Evolutionary conservation across 1,140 invertebrate species (phyloP), one percentile per base, ranked within the genome.

Genomic region (Maniola jurtina): DNA sequence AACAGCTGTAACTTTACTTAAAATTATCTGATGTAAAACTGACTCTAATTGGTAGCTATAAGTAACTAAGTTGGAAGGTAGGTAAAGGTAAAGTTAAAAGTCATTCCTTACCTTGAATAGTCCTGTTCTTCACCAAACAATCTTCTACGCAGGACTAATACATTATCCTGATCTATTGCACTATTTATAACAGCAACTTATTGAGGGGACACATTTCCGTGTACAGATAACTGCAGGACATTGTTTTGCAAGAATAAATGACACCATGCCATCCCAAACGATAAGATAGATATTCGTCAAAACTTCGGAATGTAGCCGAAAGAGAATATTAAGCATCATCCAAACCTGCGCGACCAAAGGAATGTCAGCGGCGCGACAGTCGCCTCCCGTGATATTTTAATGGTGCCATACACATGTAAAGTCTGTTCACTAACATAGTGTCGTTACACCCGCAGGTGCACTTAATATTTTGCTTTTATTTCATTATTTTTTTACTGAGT

Each of bases 241-340:
- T 84, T 84, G 77, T 80, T 80, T 79, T 56, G 70, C 77, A 81
- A 81, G 75, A 81, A 80, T 83, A 71, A 25, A 25, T 25, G 66
- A 75, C 68, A 63, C 64, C 64, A 13, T 61, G 57, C 61, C 56
- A 64, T 45, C 38, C 57, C 60, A 58, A 62, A 68, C 7, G 85
- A 84, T 86, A 86, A 80, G 75, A 60, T 69, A 80, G 75, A 60
- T 69, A 73, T 79, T 81, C 64, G 79, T 84, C 77, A 84, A 84
- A 79, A 10, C 66, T 59, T 80, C 59, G 81, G 81, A 80, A 86
- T 88, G 70, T 71, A 13, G 25, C 25, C 11, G 9, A 55, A 6
- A 16, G 52, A 2, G 10, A 10, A 16, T 25, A 52, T 54, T 54
- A 54, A 54, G 10, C 40, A 6, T 42, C 40, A n/a, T n/a, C n/a